Base-by-base conservation (phyloP, 2,888 invertebrate species). In the Hermaeophaga mercurialis region DNA sequence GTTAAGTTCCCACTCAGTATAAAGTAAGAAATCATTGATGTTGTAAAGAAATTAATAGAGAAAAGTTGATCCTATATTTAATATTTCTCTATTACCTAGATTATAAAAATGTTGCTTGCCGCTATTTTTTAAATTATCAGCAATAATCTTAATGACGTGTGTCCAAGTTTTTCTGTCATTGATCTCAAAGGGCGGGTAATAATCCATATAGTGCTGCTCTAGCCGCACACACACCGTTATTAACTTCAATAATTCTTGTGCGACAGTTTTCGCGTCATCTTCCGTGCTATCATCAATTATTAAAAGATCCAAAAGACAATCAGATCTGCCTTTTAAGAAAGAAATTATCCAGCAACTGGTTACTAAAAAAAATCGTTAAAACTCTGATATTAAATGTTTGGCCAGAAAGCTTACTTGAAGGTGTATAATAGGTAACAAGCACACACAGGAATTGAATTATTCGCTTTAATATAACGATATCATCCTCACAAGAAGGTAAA, bases 401-500 rank as follows among this genome's bases (percentile, higher is more conserved):
- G 14, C 12, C 19, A 28, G 9, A 4, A 14, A 12, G 46, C 43
- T 61, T 65, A 72, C 72, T 69, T 60, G 63, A 54, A 48, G 58
- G 59, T 63, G 70, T 70, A 59, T 75, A 72, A 54, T 73, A 67
- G n/a, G 72, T 66, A 14, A 73, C 63, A 22, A 78, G 58, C 8
- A 64, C 7, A 4, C 55, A 54, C 24, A 78, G 58, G 59, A 75
- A 71, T 36, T 70, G 64, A n/a, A 75, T 65, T 44, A 85, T 76
- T 22, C 80, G 73, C 2, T 81, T 78, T 43, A 89, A 80, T 19
- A 89, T 73, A 12, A 81, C 75, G 14, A 82, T 81, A 70, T 89
- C 89, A 31, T 85, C 83, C 43, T 81, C 78, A 43, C 84, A 85
- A 0, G 86, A 84, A 0, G 89, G 89, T 39, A 85, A 81, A 1